Evolutionary conservation across 2,888 invertebrate genomes (phyloP), one percentile per base, ranked within the genome.

Genomic region (Zeuzera pyrina): DNA sequence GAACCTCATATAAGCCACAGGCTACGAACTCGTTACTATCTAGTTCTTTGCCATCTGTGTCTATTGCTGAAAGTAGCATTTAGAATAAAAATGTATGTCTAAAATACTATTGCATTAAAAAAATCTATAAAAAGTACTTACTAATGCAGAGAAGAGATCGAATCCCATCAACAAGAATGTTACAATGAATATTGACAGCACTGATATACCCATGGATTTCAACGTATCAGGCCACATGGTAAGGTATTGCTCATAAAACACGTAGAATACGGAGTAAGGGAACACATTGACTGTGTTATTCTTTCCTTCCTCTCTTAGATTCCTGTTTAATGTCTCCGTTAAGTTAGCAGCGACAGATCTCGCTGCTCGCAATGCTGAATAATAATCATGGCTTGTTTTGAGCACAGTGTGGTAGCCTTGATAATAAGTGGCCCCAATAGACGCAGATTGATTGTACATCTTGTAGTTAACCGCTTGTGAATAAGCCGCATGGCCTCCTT

Each of bases 171-270:
- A 72, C 10, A 95, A 52, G 77, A 96, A 95, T 0, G 97, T 95
- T 4, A 97, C 97, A 15, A 95, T 85, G 70, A 98, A 97, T 41
- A 99, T 97, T n/a, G 97, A 95, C 2, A 89, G 74, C 36, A 97
- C 84, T 10, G 97, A 97, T 34, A 97, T 90, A 11, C 91, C 90
- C 73, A 99, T 87, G 52, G 95, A 95, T 59, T 90, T 87, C 16
- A 95, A 65, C 0, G 97, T 94, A 56, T 98, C 96, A 0, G 91
- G 87, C 91, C 97, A 95, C 88, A 98, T 96, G 5, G 95, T 95
- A 43, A 98, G 83, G 72, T 99, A 99, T 79, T 99, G 98, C 67
- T 99, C 99, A 67, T 99, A 99, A 83, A 96, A 99, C 14, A 99
- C 98, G 68, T 99, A 99, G 83, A 97, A 97, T 30, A 98, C 89